phyloP scores from a whole-genome alignment of 2,113 vertebrate genomes.

The Amia ocellicauda region DNA sequence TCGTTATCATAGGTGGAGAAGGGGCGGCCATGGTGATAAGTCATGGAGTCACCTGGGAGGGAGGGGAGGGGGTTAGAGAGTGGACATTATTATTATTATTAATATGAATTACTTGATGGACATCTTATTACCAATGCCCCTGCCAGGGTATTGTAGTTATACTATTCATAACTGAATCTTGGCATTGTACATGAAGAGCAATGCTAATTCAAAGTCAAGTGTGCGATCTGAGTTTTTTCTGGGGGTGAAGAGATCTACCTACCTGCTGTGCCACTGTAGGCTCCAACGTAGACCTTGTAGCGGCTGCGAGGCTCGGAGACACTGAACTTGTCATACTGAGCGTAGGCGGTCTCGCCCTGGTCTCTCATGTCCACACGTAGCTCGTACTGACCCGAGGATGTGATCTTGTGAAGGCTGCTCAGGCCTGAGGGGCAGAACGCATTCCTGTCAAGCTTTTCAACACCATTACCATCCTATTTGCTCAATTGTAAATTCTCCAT shows the following conservation, averaged over 20 bases:
- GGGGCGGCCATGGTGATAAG: slow-evolving; percentile 85
- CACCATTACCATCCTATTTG: no score
- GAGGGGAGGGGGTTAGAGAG: neutral
- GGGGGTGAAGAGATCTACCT: neutral
- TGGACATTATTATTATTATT: no score
- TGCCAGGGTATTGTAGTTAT: no score
- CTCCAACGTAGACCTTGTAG: slow-evolving; percentile 86
- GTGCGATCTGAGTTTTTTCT: no score
- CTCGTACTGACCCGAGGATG: slow-evolving; percentile 85
- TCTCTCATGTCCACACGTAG: slow-evolving; percentile 88
- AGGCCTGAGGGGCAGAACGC: slow-evolving; percentile 69
- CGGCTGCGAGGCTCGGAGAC: slow-evolving; percentile 79
- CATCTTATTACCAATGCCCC: no score
- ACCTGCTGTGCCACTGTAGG: slow-evolving; percentile 94
- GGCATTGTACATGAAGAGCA: no score
- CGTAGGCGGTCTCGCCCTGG: slow-evolving; percentile 75
- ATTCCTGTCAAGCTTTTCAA: no score
- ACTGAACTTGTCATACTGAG: slow-evolving; percentile 85
- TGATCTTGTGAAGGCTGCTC: slow-evolving; percentile 89
- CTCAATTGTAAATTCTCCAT: no score
- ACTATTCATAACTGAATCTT: no score
- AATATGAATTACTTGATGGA: no score
- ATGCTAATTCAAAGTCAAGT: no score
- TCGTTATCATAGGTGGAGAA: slow-evolving; percentile 96
- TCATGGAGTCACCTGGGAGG: slow-evolving; percentile 93